Base-by-base conservation (phyloP, 2,797 vertebrate species). In the Acanthurus lineatus region DNA sequence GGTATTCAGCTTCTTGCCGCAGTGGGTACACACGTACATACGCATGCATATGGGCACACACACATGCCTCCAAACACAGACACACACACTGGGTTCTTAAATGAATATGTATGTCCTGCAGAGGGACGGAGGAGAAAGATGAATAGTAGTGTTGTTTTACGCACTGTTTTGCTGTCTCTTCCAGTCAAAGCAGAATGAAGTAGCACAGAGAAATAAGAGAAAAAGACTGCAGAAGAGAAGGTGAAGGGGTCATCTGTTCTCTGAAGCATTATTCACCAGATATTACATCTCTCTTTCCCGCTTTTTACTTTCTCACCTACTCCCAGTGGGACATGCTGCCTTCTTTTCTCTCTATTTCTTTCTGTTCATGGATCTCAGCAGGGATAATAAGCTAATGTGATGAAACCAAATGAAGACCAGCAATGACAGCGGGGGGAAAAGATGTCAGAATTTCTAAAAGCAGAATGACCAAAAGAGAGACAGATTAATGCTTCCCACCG, bases 61-160 rank as follows among this genome's bases (percentile, higher is more conserved):
- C 49, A 17, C 60, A 77, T 54, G 42, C 66, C 63, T 42, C 57
- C 69, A 88, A 54, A 60, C 25, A 32, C 28, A 32, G 3, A 86
- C 80, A 73, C 80, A 75, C 69, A 82, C 76, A 53, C 69, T 44
- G 63, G 57, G 64, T 77, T 69, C 32, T 78, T 20, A 73, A 76
- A 91, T 93, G 82, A 91, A 92, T 93, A 92, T 93, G 86, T 71
- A 92, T 92, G 85, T 86, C 61, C 76, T 91, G 89, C 84, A 88
- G 86, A 84, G 60, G 71, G 76, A 83, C 52, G 52, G 47, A 73
- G 77, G n/a, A 66, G 78, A 81, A 83, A 75, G 79, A 86, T 79
- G 77, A 89, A 86, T 76, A 64, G 69, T 40, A 2, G 58, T 61
- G 63, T 60, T 71, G 69, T 88, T 75, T 73, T 69, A 86, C 67